Percentiles rank a stretch among this genome's conserved stretches.
phyloP scores from a whole-genome alignment of 2,113 vertebrate species.

The Crotalus tigris region DNA sequence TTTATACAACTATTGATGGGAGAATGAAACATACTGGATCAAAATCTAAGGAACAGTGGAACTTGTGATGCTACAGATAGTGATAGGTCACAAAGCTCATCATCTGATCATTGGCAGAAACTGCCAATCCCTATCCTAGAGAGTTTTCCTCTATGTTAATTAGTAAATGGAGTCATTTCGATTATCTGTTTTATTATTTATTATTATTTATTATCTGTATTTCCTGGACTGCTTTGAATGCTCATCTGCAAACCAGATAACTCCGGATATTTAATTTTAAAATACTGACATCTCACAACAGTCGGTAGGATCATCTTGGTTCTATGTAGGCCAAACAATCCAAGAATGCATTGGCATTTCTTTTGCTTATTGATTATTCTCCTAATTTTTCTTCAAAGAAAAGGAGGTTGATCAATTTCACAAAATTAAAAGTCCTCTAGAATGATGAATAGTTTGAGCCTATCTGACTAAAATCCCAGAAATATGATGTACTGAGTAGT shows the following conservation, averaged over 20 bases:
- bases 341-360: neutral
- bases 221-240: neutral
- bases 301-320: neutral
- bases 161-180: neutral
- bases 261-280: neutral
- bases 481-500: neutral
- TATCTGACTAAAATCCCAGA: neutral
- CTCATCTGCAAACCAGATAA: neutral
- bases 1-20: neutral
- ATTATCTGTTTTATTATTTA: neutral
- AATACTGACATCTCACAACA: neutral
- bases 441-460: neutral
- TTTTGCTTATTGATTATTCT: slow-evolving; percentile 3
- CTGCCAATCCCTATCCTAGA: neutral
- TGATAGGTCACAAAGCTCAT: neutral
- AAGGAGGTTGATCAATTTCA: neutral
- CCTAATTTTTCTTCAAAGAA: neutral
- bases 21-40: neutral
- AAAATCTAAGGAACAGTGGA: neutral
- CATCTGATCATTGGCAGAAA: neutral
- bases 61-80: neutral
- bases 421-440: neutral
- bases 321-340: neutral
- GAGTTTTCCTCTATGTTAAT: neutral
- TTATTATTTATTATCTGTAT: too few species aligned